Evolutionary conservation across 1,140 invertebrate genomes (phyloP), one percentile per base, ranked within the genome.

Genomic region (Drosophila repleta): DNA sequence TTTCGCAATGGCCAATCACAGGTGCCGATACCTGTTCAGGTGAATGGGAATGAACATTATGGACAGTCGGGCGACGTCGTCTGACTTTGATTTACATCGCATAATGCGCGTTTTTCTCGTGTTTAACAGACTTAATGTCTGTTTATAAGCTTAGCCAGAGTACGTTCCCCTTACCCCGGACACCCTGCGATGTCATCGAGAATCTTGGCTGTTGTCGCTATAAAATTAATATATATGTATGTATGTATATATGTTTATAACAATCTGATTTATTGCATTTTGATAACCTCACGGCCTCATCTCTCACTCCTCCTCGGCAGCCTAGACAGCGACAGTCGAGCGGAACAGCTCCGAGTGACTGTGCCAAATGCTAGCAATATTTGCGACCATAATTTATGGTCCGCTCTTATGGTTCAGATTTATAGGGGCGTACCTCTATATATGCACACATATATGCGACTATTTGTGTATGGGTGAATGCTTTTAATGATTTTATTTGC

Each of bases 41-140:
- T 70, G 72, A 66, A 67, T 68, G 77, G 51, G 69, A 52, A 87
- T 79, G 88, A 87, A 88, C 7, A 29, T 8, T 88, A 67, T 82
- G 71, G 32, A 24, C 65, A 51, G 81, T 80, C 81, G 67, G 65
- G 60, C 57, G 49, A 61, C 55, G 74, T 70, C 61, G 65, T 69
- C 71, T 20, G 53, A 39, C 75, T 60, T 79, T 87, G 82, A 87
- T 87, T 85, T 87, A 87, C 83, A 87, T 67, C 71, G 60, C 76
- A 76, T 88, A 79, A 88, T 76, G 79, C 78, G 71, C 74, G 80
- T 79, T 88, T 82, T 79, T 70, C 75, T 73, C 64, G 61, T 87
- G 83, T 76, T 87, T 79, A 88, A 88, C 82, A 88, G 79, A 87
- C 78, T 83, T 88, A 82, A 87, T 88, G 82, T 88, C 74, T 87